Base-by-base conservation (phyloP, 1,140 invertebrate genomes). In the Cheumatopsyche charites region DNA sequence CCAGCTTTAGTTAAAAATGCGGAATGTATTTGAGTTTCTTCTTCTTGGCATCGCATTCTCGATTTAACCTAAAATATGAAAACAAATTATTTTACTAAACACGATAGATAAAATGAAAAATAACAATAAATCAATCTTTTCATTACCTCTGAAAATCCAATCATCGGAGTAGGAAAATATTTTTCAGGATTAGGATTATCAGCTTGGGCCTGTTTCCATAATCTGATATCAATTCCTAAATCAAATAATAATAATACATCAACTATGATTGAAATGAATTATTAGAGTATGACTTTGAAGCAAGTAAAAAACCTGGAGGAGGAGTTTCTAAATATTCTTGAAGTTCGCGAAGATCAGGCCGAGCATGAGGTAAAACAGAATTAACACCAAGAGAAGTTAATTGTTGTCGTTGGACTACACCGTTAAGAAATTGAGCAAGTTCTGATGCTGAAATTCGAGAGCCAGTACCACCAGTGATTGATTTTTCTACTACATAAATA, bases 181-280 rank as follows among this genome's bases (percentile, higher is more conserved):
- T 91, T 90, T 29, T 89, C 88, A 7, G 94, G 88, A 83, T 98
- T 92, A 0, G 96, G 96, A 84, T 98, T 98, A 78, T 98, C 95
- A 23, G 91, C 80, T 79, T 96, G 94, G 0, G 96, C 96, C 81
- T 97, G 94, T 78, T 92, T 90, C 93, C 93, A 96, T 67, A 94
- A 85, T 70, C 91, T 83, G 26, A 87, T 86, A 80, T 94, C 91
- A 76, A 94, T 91, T 2, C 92, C 92, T 86, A 78, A 69, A 82
- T 77, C 21, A 76, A 36, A 78, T 52, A 71, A 70, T 72, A 36
- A 25, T 1, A 62, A 11, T 4, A 62, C 25, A 43, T 26, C 17
- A 19, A 36, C 11, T 11, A 26, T 5, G 5, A 12, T 3, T 49
- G 45, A 5, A 49, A 5, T 61, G 17, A 21, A 3, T 19, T 55